Base-by-base conservation (phyloP, 2,888 invertebrate species). In the Sialis lutaria region DNA sequence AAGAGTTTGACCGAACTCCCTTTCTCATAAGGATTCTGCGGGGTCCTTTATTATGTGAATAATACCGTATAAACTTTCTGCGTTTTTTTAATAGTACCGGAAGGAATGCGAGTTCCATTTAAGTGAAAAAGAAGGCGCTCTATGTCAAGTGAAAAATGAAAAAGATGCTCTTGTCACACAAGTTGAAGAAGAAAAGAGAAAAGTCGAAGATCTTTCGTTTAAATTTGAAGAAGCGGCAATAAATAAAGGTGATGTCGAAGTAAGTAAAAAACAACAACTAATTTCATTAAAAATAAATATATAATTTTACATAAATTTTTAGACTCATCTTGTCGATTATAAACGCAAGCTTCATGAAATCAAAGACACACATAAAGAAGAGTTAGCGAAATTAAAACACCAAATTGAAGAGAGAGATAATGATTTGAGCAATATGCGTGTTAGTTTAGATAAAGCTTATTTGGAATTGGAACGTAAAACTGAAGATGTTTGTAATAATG, bases 201-300 rank as follows among this genome's bases (percentile, higher is more conserved):
- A 82, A 64, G 78, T 82, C 5, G 92, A 93, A 68, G 93, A 93
- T 64, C 72, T 93, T 50, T 82, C 89, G 65, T 93, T 93, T 62
- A 73, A 85, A 49, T 81, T 88, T 52, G 95, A 95, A 67, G 95
- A 96, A 63, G 90, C 90, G 55, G 81, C 85, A 42, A 84, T 93
- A 57, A 79, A 79, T 56, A 89, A 86, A 63, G 83, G 84, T 58
- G 93, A 93, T 63, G 74, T 88, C 54, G 84, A 89, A 75, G 90
- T 91, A 73, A 32, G 37, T 22, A 22, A 22, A 22, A 22, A 22
- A 22, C 2, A 22, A 22, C 22, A 22, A 22, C 2, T 22, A 22
- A 22, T 22, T 22, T 22, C 22, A 22, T 22, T 2, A 22, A 22
- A 22, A n/a, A n/a, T n/a, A n/a, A n/a, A n/a, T n/a, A n/a, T n/a